Evolutionary conservation across 1,140 invertebrate species (phyloP), one percentile per base, ranked within the genome.

Genomic region (Pseudomyrmex pallidus): DNA sequence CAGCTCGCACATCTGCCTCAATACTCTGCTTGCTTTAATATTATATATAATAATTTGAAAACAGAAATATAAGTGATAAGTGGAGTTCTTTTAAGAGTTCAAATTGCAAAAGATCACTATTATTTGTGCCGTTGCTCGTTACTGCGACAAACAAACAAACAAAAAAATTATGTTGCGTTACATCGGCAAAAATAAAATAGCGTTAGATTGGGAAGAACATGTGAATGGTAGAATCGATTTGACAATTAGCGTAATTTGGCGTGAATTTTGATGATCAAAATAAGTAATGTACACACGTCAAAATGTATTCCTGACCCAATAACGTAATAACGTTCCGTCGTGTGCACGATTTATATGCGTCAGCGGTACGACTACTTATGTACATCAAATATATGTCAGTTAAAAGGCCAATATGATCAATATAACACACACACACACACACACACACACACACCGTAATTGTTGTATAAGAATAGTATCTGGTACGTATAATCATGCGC

Each of bases 401-500:
- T 5, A 0, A 57, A 35, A 35, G 17, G 4, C 5, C n/a, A 50
- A 25, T 61, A 46, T 17, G 46, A 57, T 8, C 15, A 13, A 59
- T 54, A 44, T 64, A 20, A 72, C 44, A 17, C 8, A 20, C 0
- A 25, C 4, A 35, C 35, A 35, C 35, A 25, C 4, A 35, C 35
- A 35, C 35, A 35, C 35, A 25, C 7, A 12, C 7, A 1, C 15
- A 64, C 15, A 9, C 15, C 8, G n/a, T 3, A 1, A 74, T 5
- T 54, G 25, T 44, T 54, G 17, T 8, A 46, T 2, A 12, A 77
- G 22, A 59, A 73, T 73, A 73, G 48, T 1, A 68, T 20, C n/a
- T 20, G 35, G 35, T 35, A 35, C 5, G 7, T 7, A 35, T 35
- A 35, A 35, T 35, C 35, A 1, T 35, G 35, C 35, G 7, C 35